These are phyloP conservation scores for Drosophila insularis DNA, from an alignment of 1,140 invertebrate genomes.

Conservation along the genomic window DNA sequence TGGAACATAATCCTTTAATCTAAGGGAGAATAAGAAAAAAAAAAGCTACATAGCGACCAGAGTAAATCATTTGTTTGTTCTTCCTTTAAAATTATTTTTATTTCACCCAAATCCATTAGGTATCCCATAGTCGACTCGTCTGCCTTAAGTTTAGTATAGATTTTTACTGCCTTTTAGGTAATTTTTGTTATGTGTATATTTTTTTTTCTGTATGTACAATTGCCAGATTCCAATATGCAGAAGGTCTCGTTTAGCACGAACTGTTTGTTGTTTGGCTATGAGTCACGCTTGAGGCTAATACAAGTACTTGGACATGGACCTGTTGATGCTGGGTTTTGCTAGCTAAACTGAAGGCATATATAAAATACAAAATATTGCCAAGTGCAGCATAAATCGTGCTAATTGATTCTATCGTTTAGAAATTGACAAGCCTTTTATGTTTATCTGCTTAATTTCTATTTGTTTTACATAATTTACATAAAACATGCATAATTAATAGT, in stretches of 20 bases:
- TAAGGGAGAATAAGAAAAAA: too few relatives aligned
- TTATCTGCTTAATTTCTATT: constrained; percentile 33
- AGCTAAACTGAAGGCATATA: constrained; percentile 12
- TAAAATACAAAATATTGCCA: constrained; percentile 28
- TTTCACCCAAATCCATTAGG: not conserved
- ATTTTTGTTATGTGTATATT: constrained; percentile 24
- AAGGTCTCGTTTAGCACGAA: constrained; percentile 78
- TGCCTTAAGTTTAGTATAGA: constrained; percentile 1
- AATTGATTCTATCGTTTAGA: constrained; percentile 72
- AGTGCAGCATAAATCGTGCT: constrained; percentile 79
- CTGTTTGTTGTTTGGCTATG: constrained; percentile 55
- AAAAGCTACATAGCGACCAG: too few relatives aligned
- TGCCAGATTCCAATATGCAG: constrained; percentile 59
- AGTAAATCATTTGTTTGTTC: too few relatives aligned
- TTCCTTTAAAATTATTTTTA: not conserved
- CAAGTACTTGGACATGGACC: constrained; percentile 58
- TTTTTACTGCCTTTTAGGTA: constrained; percentile 42
- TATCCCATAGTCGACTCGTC: not conserved
- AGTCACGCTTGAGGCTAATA: constrained; percentile 66
- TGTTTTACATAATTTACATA: constrained; percentile 58
- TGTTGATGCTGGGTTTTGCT: constrained; percentile 15
- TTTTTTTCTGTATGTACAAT: constrained; percentile 28
- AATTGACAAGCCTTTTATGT: constrained; percentile 64
- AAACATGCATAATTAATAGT: constrained; percentile 78
- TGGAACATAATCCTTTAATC: too few relatives aligned